Conservation (phyloP, 2,888 invertebrate genomes). For the Macrosiphum euphorbiae region DNA sequence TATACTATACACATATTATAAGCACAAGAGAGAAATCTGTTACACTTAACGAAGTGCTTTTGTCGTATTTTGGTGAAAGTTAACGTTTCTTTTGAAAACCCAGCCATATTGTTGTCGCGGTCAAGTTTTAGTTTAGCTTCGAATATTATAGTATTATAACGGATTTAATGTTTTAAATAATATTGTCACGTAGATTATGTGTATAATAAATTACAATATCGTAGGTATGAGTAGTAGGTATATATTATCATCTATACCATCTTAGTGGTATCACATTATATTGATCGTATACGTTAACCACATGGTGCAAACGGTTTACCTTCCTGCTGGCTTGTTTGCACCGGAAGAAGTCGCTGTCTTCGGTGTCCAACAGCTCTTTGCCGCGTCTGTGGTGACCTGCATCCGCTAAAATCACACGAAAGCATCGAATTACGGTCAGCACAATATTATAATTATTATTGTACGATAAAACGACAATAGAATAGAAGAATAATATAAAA, state of each 20-base stretch:
- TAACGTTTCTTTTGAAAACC: neutral
- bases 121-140: neutral
- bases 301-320: slow-evolving; percentile 53
- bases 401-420: neutral
- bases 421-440: neutral
- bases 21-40: neutral
- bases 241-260: no score
- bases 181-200: neutral
- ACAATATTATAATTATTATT: neutral
- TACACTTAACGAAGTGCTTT: neutral
- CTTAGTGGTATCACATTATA: neutral
- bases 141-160: neutral
- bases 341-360: slow-evolving; percentile 66
- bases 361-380: slow-evolving; percentile 61
- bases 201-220: neutral
- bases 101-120: neutral
- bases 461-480: neutral
- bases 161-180: neutral
- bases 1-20: neutral
- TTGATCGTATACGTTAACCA: neutral
- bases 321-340: slow-evolving; percentile 66
- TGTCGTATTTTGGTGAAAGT: neutral
- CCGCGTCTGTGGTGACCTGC: slow-evolving; percentile 24
- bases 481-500: neutral
- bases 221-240: neutral